Evolutionary conservation across 2,888 invertebrate genomes (phyloP).

Genomic region (Uloborus plumipes): DNA sequence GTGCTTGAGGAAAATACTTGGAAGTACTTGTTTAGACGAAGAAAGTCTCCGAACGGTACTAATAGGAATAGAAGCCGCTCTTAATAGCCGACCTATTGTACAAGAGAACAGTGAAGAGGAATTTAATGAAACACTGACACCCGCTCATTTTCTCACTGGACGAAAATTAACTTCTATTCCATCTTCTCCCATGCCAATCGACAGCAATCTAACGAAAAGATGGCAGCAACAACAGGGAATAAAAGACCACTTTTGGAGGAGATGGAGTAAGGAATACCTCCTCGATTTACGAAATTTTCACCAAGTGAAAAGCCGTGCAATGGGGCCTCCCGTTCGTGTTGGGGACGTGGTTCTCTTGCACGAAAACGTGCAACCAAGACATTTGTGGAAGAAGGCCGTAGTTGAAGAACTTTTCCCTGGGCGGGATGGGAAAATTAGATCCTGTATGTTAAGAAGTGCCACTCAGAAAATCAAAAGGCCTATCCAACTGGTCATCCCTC

Average conservation of each 20-base stretch:
- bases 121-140: background rate
- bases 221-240: background rate
- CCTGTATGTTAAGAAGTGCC: background rate
- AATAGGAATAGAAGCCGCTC: constrained; percentile 13
- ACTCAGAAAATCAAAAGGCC: background rate
- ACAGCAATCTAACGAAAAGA: background rate
- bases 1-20: background rate
- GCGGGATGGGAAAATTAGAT: background rate
- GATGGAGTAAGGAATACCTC: constrained; percentile 10
- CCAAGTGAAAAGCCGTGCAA: background rate
- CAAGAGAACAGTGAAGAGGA: constrained; percentile 11
- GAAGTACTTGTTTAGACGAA: background rate
- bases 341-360: background rate
- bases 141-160: constrained; percentile 4
- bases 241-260: constrained; percentile 7
- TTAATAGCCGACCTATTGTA: background rate
- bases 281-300: background rate
- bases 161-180: background rate
- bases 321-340: background rate
- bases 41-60: constrained; percentile 1
- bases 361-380: background rate
- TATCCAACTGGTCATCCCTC: too few species aligned
- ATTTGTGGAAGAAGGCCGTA: background rate
- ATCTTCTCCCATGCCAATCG: background rate
- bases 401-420: background rate